Evolutionary conservation across 1,140 invertebrate species (phyloP).

Genomic region (Aplysia californica): DNA sequence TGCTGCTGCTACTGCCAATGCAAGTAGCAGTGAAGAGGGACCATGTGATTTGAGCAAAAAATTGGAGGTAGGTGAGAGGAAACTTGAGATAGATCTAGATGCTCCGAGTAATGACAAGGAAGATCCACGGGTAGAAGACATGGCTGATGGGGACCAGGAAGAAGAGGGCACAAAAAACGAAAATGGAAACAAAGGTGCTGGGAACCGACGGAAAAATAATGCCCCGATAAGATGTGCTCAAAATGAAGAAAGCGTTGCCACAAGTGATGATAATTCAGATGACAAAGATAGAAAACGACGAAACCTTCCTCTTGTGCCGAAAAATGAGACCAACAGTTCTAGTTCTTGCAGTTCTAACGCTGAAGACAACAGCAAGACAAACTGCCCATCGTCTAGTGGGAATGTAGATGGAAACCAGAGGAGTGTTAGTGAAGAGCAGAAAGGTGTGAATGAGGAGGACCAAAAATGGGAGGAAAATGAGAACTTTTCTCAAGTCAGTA

Average conservation of each 20-base stretch:
- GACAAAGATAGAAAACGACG: slow-evolving; percentile 51
- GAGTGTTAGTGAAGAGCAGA: slow-evolving; percentile 7
- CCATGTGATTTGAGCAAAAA: slow-evolving; percentile 31
- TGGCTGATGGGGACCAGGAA: slow-evolving; percentile 67
- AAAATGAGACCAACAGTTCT: no score
- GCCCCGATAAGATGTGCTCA: slow-evolving; percentile 87
- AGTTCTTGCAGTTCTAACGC: no score
- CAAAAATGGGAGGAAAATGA: slow-evolving; percentile 16
- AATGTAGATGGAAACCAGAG: not conserved
- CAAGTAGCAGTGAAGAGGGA: not conserved
- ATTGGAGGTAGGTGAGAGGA: slow-evolving; percentile 24
- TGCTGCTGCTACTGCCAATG: not conserved
- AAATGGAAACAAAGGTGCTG: slow-evolving; percentile 70
- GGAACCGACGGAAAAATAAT: slow-evolving; percentile 88
- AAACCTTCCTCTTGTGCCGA: no score
- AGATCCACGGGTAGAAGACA: slow-evolving; percentile 2
- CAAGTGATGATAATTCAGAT: slow-evolving; percentile 59
- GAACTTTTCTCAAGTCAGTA: not conserved
- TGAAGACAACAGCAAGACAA: no score
- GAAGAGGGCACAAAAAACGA: slow-evolving; percentile 68
- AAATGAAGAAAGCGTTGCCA: slow-evolving; percentile 40
- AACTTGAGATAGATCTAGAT: slow-evolving; percentile 73
- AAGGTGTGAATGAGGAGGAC: slow-evolving; percentile 8
- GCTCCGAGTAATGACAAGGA: slow-evolving; percentile 56
- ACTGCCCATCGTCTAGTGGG: not conserved